These are phyloP conservation scores for Cetonia aurata DNA, from an alignment of 2,888 invertebrate genomes.

Conservation along the genomic window DNA sequence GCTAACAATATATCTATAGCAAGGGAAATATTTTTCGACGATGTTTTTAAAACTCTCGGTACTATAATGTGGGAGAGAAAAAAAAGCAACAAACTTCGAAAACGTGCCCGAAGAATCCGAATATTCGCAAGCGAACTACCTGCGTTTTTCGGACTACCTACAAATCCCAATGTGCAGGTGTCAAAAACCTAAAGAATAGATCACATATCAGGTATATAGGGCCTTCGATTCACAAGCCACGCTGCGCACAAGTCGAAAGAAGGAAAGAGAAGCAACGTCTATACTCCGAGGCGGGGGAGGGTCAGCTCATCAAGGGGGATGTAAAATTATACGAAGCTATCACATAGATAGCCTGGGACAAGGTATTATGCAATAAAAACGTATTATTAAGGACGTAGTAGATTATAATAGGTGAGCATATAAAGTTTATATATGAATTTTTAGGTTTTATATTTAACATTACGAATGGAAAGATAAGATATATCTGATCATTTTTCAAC, in stretches of 20 bases:
- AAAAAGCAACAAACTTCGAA: constrained; percentile 38
- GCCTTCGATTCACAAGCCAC: constrained; percentile 17
- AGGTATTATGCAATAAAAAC: constrained; percentile 37
- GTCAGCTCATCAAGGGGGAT: constrained; percentile 5
- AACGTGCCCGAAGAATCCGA: constrained; percentile 45
- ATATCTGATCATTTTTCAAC: too few species aligned
- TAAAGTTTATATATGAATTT: too few species aligned
- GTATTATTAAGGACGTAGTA: constrained; percentile 11
- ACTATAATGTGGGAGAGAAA: neutral
- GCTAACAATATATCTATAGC: too few species aligned
- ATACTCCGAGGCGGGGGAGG: constrained; percentile 9
- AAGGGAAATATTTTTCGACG: too few species aligned
- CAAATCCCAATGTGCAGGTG: constrained; percentile 58
- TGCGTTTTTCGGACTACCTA: constrained; percentile 53
- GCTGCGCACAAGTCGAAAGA: constrained; percentile 14
- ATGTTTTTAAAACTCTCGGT: too few species aligned
- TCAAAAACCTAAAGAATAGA: constrained; percentile 58
- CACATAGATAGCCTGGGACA: constrained; percentile 5
- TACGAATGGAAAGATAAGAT: too few species aligned
- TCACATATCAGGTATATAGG: constrained; percentile 56
- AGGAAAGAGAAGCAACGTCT: constrained; percentile 29
- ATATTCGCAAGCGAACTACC: constrained; percentile 56
- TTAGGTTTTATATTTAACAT: too few species aligned
- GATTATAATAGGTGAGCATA: too few species aligned
- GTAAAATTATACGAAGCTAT: constrained; percentile 37